These are phyloP conservation scores for Perizoma affinitatum DNA, from an alignment of 2,888 invertebrate species.

Conservation along the genomic window DNA sequence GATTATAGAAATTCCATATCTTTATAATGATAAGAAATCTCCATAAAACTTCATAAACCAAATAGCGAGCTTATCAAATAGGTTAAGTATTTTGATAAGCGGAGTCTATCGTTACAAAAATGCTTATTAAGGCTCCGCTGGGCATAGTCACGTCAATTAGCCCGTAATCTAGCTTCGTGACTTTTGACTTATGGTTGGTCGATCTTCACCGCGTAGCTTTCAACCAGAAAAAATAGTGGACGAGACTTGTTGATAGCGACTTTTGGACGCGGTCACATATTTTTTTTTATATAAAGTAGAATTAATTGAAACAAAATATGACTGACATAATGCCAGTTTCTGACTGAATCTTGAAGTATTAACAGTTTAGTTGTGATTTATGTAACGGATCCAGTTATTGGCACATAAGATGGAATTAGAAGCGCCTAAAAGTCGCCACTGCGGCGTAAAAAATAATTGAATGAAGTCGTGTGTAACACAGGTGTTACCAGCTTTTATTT, in stretches of 20 bases:
- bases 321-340: too few species aligned
- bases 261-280: not conserved
- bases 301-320: too few species aligned
- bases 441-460: not conserved
- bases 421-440: slow-evolving; percentile 11
- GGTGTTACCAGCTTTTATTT: slow-evolving; percentile 28
- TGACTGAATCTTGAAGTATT: too few species aligned
- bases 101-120: slow-evolving; percentile 75
- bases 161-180: slow-evolving; percentile 74
- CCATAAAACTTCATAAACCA: slow-evolving; percentile 27
- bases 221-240: slow-evolving; percentile 13
- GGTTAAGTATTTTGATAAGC: slow-evolving; percentile 81
- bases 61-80: slow-evolving; percentile 62
- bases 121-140: slow-evolving; percentile 74
- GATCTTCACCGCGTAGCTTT: slow-evolving; percentile 70
- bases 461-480: slow-evolving; percentile 14
- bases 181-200: slow-evolving; percentile 77
- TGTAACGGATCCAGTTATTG: too few species aligned
- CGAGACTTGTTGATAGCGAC: slow-evolving; percentile 19
- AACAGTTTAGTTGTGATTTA: too few species aligned
- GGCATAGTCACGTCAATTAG: slow-evolving; percentile 79
- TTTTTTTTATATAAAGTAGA: too few species aligned
- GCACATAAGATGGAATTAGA: not conserved
- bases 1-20: not conserved
- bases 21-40: slow-evolving; percentile 17